Conservation (phyloP, 1,140 invertebrate genomes). For the Habropoda laboriosa region DNA sequence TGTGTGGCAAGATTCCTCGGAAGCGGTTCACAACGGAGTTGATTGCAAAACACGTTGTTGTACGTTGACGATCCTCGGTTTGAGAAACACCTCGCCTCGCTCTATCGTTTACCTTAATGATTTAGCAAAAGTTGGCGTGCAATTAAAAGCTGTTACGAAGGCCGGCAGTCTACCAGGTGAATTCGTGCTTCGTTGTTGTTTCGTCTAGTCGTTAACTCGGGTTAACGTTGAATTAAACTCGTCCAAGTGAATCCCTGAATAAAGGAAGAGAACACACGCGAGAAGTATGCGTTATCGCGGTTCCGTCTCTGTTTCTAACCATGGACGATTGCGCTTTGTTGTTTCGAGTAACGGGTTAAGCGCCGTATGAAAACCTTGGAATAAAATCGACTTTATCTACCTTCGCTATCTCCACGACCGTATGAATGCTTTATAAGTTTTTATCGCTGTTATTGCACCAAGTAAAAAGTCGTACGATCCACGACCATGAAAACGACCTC, state of each 20-base stretch:
- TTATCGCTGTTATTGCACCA: neutral
- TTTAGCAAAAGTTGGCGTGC: neutral
- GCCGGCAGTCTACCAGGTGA: neutral
- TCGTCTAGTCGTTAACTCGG: too few species aligned
- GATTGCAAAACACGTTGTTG: constrained; percentile 40
- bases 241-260: neutral
- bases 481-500: neutral
- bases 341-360: neutral
- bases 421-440: neutral
- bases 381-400: constrained; percentile 4
- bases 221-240: neutral
- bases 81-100: neutral
- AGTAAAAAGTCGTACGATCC: neutral
- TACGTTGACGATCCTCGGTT: neutral
- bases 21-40: constrained; percentile 1
- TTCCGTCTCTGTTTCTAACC: neutral
- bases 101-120: constrained; percentile 22
- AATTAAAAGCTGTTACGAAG: constrained; percentile 23
- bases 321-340: neutral
- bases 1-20: constrained; percentile 19
- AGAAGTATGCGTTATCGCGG: neutral
- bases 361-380: neutral
- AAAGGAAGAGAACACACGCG: too few species aligned
- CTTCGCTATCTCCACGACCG: neutral
- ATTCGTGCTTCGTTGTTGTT: neutral